These are phyloP conservation scores for Polymixis lichenea DNA, from an alignment of 2,888 invertebrate genomes.

Conservation along the genomic window DNA sequence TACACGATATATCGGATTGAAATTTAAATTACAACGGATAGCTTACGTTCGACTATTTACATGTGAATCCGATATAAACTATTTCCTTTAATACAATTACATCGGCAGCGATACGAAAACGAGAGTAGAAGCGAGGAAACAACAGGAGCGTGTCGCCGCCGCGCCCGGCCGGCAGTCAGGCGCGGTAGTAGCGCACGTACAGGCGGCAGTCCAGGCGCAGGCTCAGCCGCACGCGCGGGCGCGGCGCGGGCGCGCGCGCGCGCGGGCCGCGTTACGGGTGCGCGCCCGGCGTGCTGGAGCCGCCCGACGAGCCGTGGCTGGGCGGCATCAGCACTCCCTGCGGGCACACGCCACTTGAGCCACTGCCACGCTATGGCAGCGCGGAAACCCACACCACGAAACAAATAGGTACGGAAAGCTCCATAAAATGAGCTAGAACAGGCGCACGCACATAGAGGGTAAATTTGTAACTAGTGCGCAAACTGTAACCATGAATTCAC, in stretches of 20 bases:
- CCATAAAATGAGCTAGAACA: background rate
- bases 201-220: conserved; percentile 40
- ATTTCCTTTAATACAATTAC: conserved; percentile 44
- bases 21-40: conserved; percentile 51
- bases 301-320: conserved; percentile 75
- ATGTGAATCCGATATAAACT: conserved; percentile 56
- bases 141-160: conserved; percentile 41
- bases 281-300: conserved; percentile 78
- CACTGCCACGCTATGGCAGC: background rate
- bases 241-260: conserved; percentile 50
- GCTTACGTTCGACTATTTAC: conserved; percentile 55
- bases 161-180: too few relatives aligned
- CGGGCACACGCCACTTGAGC: background rate
- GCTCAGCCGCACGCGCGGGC: conserved; percentile 26
- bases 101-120: conserved; percentile 49
- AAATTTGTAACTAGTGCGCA: too few relatives aligned
- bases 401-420: conserved; percentile 6
- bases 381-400: conserved; percentile 29
- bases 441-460: background rate
- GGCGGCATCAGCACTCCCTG: conserved; percentile 81
- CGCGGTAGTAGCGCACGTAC: conserved; percentile 40
- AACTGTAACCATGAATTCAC: too few relatives aligned
- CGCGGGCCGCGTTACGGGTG: conserved; percentile 75
- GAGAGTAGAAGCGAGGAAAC: conserved; percentile 60
- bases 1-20: conserved; percentile 47